phyloP scores from a whole-genome alignment of 2,888 invertebrate species.

The Andricus curvator region DNA sequence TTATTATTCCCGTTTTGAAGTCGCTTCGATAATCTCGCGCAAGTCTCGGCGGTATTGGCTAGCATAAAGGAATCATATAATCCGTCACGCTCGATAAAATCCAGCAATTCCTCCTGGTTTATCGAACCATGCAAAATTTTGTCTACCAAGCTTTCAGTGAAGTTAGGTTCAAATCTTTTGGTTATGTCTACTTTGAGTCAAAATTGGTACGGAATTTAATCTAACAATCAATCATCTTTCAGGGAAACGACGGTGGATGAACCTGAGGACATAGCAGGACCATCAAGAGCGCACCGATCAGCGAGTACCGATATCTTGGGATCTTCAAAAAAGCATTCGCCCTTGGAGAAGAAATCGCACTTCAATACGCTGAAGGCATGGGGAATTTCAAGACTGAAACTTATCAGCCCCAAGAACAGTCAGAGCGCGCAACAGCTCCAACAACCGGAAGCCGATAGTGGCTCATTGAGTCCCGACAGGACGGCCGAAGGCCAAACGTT shows the following conservation, averaged over 20 bases:
- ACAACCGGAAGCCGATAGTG: constrained; percentile 48
- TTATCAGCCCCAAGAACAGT: constrained; percentile 81
- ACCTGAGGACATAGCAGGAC: constrained; percentile 64
- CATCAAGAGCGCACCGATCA: constrained; percentile 72
- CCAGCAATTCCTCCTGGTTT: constrained; percentile 46
- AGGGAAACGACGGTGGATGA: constrained; percentile 71
- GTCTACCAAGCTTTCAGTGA: constrained; percentile 33
- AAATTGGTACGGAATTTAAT: background rate
- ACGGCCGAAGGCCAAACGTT: constrained; percentile 52
- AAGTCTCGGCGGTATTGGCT: constrained; percentile 48
- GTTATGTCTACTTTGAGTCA: background rate
- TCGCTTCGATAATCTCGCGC: constrained; percentile 35
- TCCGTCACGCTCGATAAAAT: constrained; percentile 61
- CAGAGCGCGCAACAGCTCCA: constrained; percentile 58
- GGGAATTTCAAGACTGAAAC: constrained; percentile 88
- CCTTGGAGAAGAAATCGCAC: constrained; percentile 84
- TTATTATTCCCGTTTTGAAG: constrained; percentile 58
- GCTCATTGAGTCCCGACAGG: constrained; percentile 53
- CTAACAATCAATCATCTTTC: constrained; percentile 24
- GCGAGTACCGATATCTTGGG: constrained; percentile 86
- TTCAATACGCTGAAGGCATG: constrained; percentile 91
- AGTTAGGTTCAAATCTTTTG: background rate
- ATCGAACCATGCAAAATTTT: constrained; percentile 59
- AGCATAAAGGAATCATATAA: constrained; percentile 37
- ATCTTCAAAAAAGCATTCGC: constrained; percentile 82